phyloP scores from a whole-genome alignment of 1,140 invertebrate genomes.

The Brachionus rubens region DNA sequence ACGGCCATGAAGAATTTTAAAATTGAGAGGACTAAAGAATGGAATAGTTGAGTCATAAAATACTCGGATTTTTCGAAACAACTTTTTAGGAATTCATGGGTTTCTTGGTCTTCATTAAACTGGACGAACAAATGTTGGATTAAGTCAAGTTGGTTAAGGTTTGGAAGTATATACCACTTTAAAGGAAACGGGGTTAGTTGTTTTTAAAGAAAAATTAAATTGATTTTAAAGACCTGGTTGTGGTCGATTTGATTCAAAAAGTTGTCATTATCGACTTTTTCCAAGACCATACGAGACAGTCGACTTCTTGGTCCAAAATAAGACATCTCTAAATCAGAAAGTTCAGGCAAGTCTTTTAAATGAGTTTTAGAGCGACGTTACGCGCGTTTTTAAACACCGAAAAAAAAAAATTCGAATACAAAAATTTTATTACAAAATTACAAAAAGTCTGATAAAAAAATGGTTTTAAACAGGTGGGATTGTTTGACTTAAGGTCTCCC shows the following conservation, averaged over 20 bases:
- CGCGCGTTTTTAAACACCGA: too few species aligned
- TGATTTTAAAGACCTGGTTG: neutral
- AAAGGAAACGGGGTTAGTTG: neutral
- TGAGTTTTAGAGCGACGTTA: too few species aligned
- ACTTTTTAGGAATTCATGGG: constrained; percentile 68
- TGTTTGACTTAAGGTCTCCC: constrained; percentile 73
- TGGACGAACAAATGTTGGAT: constrained; percentile 63
- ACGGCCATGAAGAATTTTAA: constrained; percentile 74
- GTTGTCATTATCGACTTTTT: constrained; percentile 45
- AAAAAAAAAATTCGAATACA: too few species aligned
- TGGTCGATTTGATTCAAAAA: constrained; percentile 35
- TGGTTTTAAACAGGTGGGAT: constrained; percentile 69
- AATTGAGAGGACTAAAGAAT: constrained; percentile 68
- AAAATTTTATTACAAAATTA: too few species aligned
- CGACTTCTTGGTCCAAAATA: neutral
- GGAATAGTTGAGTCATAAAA: constrained; percentile 73
- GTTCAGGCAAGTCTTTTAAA: too few species aligned
- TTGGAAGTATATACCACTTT: constrained; percentile 23
- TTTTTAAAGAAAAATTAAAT: neutral
- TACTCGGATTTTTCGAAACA: constrained; percentile 72
- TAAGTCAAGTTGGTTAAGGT: neutral
- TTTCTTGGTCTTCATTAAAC: constrained; percentile 69
- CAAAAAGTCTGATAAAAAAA: too few species aligned
- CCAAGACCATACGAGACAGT: neutral
- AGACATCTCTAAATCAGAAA: constrained; percentile 16